Evolutionary conservation across 2,797 vertebrate genomes (phyloP).

Genomic region (Danio tinwini): DNA sequence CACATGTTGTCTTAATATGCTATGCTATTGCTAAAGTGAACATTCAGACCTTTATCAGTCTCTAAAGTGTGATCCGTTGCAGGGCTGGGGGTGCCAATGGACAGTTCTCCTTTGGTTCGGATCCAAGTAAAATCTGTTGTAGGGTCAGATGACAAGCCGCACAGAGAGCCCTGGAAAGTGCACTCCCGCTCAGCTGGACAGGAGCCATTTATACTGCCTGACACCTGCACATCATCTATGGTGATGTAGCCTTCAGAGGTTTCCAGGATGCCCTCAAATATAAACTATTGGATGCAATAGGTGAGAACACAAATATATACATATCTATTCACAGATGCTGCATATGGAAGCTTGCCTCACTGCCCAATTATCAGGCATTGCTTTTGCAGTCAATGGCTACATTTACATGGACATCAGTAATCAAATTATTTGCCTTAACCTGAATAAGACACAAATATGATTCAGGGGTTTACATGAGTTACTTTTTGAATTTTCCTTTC

Average conservation of each 20-base stretch:
- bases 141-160: conserved; percentile 67
- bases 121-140: conserved; percentile 70
- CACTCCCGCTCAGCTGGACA: conserved; percentile 81
- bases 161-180: conserved; percentile 81
- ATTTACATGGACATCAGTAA: too few relatives aligned
- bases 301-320: conserved; percentile 12
- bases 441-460: too few relatives aligned
- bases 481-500: too few relatives aligned
- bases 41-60: conserved; percentile 73
- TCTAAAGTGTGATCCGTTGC: conserved; percentile 76
- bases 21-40: not conserved
- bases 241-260: conserved; percentile 73
- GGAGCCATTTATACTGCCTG: conserved; percentile 57
- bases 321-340: not conserved
- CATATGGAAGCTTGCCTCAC: too few relatives aligned
- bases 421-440: too few relatives aligned
- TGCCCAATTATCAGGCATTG: too few relatives aligned
- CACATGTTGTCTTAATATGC: not conserved
- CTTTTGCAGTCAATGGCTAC: too few relatives aligned
- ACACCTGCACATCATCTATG: conserved; percentile 74
- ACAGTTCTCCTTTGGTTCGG: conserved; percentile 67
- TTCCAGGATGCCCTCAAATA: conserved; percentile 74
- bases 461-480: too few relatives aligned
- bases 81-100: conserved; percentile 71
- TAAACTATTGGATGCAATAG: conserved; percentile 68